Conservation (phyloP, 64 coral and sea anemone species). For the Trachythela sp. region DNA sequence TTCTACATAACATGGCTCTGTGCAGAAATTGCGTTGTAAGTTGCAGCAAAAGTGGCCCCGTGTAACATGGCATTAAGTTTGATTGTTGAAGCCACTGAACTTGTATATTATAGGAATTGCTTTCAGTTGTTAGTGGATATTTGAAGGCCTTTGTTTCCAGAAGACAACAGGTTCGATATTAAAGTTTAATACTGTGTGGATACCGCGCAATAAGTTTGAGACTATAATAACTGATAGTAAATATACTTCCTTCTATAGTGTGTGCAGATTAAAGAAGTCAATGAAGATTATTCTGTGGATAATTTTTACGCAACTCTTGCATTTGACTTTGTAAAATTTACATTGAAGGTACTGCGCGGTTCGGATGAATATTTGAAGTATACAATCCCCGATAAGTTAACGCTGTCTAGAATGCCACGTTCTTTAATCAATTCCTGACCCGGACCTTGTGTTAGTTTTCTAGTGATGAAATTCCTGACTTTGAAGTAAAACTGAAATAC, state of each 20-base stretch:
- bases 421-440: no score
- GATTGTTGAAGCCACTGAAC: background rate
- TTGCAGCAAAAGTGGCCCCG: background rate
- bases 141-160: background rate
- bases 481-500: conserved; percentile 7
- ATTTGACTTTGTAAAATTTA: conserved; percentile 2
- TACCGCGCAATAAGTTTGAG: background rate
- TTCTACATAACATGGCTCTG: no score
- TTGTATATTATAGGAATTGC: background rate
- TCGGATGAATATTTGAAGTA: background rate
- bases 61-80: no score
- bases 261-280: background rate
- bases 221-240: background rate
- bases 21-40: background rate
- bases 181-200: background rate
- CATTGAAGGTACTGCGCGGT: background rate
- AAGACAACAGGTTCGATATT: background rate
- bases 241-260: background rate
- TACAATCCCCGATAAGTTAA: no score
- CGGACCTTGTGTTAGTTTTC: background rate
- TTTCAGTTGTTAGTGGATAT: background rate
- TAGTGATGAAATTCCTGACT: background rate
- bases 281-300: background rate
- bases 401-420: no score
- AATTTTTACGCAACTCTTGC: background rate